These are phyloP conservation scores for Scaptomyza hsui DNA, from an alignment of 1,140 invertebrate species.

Conservation along the genomic window DNA sequence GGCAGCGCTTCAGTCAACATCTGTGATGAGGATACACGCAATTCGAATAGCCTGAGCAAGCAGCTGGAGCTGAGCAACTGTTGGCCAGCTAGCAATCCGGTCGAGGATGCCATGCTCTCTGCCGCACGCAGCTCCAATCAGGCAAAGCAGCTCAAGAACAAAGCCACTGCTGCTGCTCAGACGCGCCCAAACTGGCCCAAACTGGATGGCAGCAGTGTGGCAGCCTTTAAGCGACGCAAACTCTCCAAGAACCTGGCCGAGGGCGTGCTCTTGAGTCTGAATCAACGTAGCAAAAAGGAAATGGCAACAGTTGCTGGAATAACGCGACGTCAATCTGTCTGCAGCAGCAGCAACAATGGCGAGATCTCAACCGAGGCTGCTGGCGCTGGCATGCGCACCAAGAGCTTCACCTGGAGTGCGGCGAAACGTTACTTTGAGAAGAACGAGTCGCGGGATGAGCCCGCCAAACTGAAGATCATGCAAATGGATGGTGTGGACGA, in stretches of 20 bases:
- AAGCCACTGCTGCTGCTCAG: slow-evolving; percentile 88
- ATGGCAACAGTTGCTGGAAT: slow-evolving; percentile 63
- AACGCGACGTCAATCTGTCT: slow-evolving; percentile 58
- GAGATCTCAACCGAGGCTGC: slow-evolving; percentile 39
- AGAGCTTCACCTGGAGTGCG: slow-evolving; percentile 84
- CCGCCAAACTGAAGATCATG: slow-evolving; percentile 86
- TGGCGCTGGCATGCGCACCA: slow-evolving; percentile 45
- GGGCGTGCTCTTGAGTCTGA: slow-evolving; percentile 84
- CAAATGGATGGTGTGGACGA: slow-evolving; percentile 92
- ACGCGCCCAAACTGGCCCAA: slow-evolving; percentile 85
- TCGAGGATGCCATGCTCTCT: slow-evolving; percentile 87
- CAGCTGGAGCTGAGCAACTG: slow-evolving; percentile 61
- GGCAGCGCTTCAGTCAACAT: slow-evolving; percentile 60
- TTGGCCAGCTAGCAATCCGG: slow-evolving; percentile 86
- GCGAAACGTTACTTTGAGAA: slow-evolving; percentile 79
- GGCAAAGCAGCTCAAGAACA: slow-evolving; percentile 86
- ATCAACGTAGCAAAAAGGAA: slow-evolving; percentile 77
- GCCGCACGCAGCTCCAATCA: slow-evolving; percentile 81
- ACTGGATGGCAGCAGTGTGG: slow-evolving; percentile 87
- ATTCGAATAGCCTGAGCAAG: slow-evolving; percentile 65
- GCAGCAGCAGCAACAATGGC: slow-evolving; percentile 39
- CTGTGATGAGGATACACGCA: slow-evolving; percentile 84
- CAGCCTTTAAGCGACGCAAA: slow-evolving; percentile 88
- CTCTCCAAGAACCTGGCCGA: slow-evolving; percentile 85
- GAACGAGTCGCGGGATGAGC: slow-evolving; percentile 84